Base-by-base conservation (phyloP, 2,797 vertebrate species). In the Ctenopoma kingsleyae region DNA sequence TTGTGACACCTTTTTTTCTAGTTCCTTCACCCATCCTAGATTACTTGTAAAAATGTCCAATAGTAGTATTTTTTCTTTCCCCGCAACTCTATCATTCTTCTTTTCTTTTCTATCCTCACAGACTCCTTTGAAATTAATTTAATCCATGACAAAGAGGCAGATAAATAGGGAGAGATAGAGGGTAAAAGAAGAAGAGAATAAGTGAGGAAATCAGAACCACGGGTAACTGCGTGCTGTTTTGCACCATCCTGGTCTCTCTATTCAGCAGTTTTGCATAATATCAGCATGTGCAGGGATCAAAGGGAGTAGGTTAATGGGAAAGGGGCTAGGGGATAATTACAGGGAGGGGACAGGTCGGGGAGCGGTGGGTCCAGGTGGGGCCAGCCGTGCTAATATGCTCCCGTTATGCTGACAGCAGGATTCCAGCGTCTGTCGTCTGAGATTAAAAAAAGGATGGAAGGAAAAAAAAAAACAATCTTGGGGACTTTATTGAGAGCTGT, bases 211-310 rank as follows among this genome's bases (percentile, higher is more conserved):
- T 94, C 92, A 87, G 91, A 95, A 94, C 88, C 92, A 89, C 68
- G 92, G 86, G 75, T 84, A 86, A 89, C 87, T 73, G 80, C 41
- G 76, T 84, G 80, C 89, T 87, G 85, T 89, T 88, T 91, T 83
- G 85, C 83, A 91, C 94, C 79, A 93, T 90, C 90, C 90, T 82
- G 91, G 88, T 87, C 84, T 89, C 92, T 85, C 86, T 82, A 94
- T 94, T 87, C 95, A 93, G 86, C 90, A 95, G 92, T 97, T 96
- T 97, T 96, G 91, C 94, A 94, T 96, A 95, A 95, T 96, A 91
- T 93, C 90, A 91, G 90, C 92, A 95, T 89, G 89, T 60, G 71
- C 62, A 40, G 89, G 96, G 95, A 97, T 96, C 95, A 96, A 96
- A 97, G 93, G 88, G 89, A 95, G 93, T 91, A 95, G 93, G 95